Evolutionary conservation across 2,888 invertebrate genomes (phyloP), one percentile per base, ranked within the genome.

Genomic region (Lamellibrachia columna): DNA sequence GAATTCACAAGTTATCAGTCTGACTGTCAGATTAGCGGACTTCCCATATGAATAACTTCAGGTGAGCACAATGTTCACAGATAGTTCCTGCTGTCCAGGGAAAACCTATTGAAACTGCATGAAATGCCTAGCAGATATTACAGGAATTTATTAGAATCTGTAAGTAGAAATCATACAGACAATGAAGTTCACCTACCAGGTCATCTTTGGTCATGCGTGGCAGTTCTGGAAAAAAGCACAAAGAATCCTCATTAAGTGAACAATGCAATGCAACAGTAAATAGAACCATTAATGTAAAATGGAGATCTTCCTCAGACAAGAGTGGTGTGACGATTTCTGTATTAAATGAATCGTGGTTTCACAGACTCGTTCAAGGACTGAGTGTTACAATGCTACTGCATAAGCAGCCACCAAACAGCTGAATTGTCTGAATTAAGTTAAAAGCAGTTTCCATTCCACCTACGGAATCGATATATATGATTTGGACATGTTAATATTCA

Each of bases 171-270:
- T 40, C 40, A 75, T 11, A 75, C 22, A 75, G 22, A 22, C 1
- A 6, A 6, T 22, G n/a, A 15, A 22, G 60, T 60, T 60, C 75
- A 75, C 75, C 75, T 75, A 75, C 75, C 75, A 75, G 75, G 22
- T 75, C 75, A 75, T 75, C 75, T 75, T 75, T 75, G 75, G 22
- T 75, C 75, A 75, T 75, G 75, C 75, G 75, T 75, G 75, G 75
- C 75, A 75, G 75, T 22, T 75, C 75, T 75, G 75, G 40, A 40
- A 75, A 75, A 75, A 75, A 6, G 22, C 75, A 75, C 15, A 75
- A 11, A 75, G 75, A 15, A 22, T 22, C 75, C 22, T 75, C 75
- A 75, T 75, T 75, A 75, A 22, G 15, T 75, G 75, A 15, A 75
- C 22, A 75, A 75, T 6, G 15, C 58, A 7, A 15, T 6, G 75